Evolutionary conservation across 2,113 vertebrate species (phyloP), one percentile per base, ranked within the genome.

Genomic region (Cynoglossus semilaevis): DNA sequence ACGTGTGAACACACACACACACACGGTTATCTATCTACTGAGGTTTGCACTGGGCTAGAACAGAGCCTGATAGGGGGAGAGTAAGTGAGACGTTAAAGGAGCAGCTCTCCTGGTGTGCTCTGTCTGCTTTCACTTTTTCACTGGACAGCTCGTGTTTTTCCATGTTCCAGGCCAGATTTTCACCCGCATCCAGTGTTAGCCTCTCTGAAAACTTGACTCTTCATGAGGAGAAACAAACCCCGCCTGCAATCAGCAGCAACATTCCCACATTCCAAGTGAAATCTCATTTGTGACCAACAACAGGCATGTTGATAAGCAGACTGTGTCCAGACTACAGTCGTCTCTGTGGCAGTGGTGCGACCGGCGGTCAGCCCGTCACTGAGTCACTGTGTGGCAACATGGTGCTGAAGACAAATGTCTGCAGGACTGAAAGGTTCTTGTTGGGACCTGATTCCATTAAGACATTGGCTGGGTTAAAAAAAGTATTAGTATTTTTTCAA

Each of bases 241-340:
- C 54, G 51, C 51, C 52, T 62, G 77, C 67, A 38, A 79, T 66
- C 61, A 36, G 47, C 67, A 48, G 75, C 50, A 64, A 49, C 57
- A 29, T 71, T 56, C 51, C 44, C 64, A 71, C 81, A 87, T 86
- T 85, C 81, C 82, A 42, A 29, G 16, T 48, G 49, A 84, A 88
- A 87, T 86, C 74, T 60, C 62, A 86, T 88, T 85, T 84, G 58
- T 19, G 57, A 63, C 54, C 70, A 78, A 85, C 84, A 86, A 82
- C 81, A 67, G 70, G 36, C 36, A 61, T 22, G 62, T 78, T 82
- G 71, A 86, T 58, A 45, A 47, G 42, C 41, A 63, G 58, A 57
- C 63, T 67, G 64, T 54, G 41, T 58, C 74, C 74, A 63, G 61
- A 48, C 53, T 38, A 63, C 69, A 44, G 61, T 84, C 67, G 76